Conservation (phyloP, 2,797 vertebrate genomes). For the Acanthopagrus latus region DNA sequence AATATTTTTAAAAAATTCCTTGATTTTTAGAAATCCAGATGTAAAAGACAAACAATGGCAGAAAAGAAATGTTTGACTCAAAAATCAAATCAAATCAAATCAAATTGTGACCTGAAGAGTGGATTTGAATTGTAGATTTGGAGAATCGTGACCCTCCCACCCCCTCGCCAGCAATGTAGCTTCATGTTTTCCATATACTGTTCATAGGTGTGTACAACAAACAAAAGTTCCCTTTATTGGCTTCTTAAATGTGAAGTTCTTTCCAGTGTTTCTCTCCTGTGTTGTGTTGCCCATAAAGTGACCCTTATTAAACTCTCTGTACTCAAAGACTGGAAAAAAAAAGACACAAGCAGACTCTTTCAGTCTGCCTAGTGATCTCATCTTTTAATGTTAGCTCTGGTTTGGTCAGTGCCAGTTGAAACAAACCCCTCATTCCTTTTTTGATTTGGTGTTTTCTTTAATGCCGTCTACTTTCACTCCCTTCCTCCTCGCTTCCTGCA, state of each 20-base stretch:
- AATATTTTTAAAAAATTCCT: too few species aligned
- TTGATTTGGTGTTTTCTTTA: conserved; percentile 15
- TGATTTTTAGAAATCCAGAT: too few species aligned
- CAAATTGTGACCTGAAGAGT: too few species aligned
- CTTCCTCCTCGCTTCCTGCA: conserved; percentile 40
- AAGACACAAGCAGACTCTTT: conserved; percentile 6
- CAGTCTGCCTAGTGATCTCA: conserved; percentile 30
- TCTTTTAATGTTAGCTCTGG: conserved; percentile 37
- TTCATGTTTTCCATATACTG: conserved; percentile 19
- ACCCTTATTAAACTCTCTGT: background rate
- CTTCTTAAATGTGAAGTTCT: background rate
- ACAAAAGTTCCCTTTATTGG: background rate
- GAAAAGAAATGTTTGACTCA: too few species aligned
- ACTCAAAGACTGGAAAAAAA: background rate
- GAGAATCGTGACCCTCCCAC: too few species aligned
- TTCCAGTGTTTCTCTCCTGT: background rate
- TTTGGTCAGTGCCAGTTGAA: conserved; percentile 58
- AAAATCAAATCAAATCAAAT: too few species aligned
- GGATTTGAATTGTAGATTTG: too few species aligned
- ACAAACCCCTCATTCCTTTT: conserved; percentile 40
- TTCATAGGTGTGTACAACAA: background rate
- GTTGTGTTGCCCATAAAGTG: conserved; percentile 1
- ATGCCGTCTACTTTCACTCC: conserved; percentile 11
- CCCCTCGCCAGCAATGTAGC: background rate
- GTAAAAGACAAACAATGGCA: too few species aligned